Evolutionary conservation across 2,797 vertebrate species (phyloP).

Genomic region (Silurus aristotelis): DNA sequence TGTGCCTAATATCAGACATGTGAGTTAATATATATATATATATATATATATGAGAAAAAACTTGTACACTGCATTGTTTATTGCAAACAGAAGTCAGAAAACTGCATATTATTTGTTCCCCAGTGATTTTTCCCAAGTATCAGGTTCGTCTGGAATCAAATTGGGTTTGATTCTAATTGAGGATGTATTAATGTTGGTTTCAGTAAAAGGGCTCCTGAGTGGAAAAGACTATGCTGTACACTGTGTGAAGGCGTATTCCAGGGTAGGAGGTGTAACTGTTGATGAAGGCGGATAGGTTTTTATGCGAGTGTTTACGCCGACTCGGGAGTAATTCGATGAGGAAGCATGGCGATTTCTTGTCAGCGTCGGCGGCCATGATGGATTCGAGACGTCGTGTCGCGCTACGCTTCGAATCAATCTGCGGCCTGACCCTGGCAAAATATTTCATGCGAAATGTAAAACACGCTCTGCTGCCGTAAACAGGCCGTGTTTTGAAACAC

Average conservation of each 20-base stretch:
- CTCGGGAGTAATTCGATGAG: conserved; percentile 62
- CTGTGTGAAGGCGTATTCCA: not conserved
- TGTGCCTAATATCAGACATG: too few relatives aligned
- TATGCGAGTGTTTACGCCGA: not conserved
- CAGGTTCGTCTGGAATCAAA: too few relatives aligned
- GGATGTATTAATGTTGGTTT: not conserved
- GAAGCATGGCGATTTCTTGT: conserved; percentile 66
- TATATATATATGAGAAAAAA: not conserved
- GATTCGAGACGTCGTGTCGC: conserved; percentile 71
- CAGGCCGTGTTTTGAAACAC: conserved; percentile 65
- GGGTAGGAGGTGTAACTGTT: not conserved
- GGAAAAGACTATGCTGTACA: not conserved
- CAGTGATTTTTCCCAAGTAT: too few relatives aligned
- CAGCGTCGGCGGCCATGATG: conserved; percentile 66
- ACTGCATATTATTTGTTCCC: not conserved
- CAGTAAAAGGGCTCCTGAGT: not conserved
- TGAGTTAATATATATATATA: not conserved
- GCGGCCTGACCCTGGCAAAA: conserved; percentile 72
- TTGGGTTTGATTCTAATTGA: too few relatives aligned
- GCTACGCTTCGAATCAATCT: conserved; percentile 67
- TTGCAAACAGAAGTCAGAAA: not conserved
- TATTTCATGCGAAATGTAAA: conserved; percentile 79
- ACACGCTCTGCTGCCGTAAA: conserved; percentile 73
- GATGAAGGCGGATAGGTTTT: not conserved
- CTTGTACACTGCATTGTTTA: not conserved